Conservation (phyloP, 2,888 invertebrate species). For the Monopis laevigella region DNA sequence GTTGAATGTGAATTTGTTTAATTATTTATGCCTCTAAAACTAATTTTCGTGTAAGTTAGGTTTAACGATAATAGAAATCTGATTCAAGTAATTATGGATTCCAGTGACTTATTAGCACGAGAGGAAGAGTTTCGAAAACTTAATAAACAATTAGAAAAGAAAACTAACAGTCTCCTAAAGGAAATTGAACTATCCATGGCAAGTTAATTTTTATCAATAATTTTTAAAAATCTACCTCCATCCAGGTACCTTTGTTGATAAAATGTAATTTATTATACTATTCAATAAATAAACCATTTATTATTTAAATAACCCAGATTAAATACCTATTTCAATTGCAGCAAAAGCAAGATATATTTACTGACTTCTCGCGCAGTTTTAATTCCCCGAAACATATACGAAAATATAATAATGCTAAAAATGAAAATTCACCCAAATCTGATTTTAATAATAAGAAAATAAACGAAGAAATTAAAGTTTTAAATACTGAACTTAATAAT, state of each 20-base stretch:
- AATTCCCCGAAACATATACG: not conserved
- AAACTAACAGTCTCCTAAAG: conserved; percentile 51
- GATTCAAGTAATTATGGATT: too few relatives aligned
- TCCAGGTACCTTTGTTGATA: too few relatives aligned
- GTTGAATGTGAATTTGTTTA: too few relatives aligned
- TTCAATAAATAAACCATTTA: too few relatives aligned
- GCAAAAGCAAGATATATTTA: conserved; percentile 52
- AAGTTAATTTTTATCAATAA: conserved; percentile 16
- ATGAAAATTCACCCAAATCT: not conserved
- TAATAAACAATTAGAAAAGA: conserved; percentile 53
- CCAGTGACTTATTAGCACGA: conserved; percentile 44
- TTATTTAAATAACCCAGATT: too few relatives aligned
- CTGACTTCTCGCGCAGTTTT: conserved; percentile 34
- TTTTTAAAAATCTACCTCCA: too few relatives aligned
- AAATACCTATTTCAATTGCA: conserved; percentile 24
- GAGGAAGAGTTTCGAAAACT: conserved; percentile 57
- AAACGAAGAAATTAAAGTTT: not conserved
- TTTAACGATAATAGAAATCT: too few relatives aligned
- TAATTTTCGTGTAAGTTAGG: too few relatives aligned
- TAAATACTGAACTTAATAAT: not conserved
- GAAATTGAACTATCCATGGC: conserved; percentile 56
- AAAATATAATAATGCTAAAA: too few relatives aligned
- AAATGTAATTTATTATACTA: too few relatives aligned
- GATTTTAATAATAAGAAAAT: not conserved
- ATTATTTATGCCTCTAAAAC: too few relatives aligned